These are phyloP conservation scores for Arenaria interpres DNA, from an alignment of 2,113 vertebrate genomes.

Conservation along the genomic window DNA sequence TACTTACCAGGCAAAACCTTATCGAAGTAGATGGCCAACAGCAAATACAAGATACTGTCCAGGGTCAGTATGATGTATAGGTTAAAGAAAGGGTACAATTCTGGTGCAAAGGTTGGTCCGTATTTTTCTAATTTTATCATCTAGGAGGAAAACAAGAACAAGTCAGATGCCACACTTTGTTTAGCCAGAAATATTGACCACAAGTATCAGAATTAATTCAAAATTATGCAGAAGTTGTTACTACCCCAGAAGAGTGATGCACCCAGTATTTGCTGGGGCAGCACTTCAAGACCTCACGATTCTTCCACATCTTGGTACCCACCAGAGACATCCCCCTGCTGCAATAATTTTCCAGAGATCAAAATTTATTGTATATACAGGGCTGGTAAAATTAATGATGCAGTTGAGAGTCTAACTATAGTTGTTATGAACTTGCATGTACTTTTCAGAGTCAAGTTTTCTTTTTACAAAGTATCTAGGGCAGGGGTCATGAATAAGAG, in stretches of 20 bases:
- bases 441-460: neutral
- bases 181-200: neutral
- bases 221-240: neutral
- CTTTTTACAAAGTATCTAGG: neutral
- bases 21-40: slow-evolving; percentile 86
- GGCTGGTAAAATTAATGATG: neutral
- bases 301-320: neutral
- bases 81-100: slow-evolving; percentile 75
- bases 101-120: slow-evolving; percentile 61
- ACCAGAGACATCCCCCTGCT: neutral
- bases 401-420: neutral
- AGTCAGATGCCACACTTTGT: neutral
- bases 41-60: slow-evolving; percentile 84
- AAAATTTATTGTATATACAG: neutral
- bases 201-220: neutral
- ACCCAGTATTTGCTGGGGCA: neutral
- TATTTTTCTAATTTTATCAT: slow-evolving; percentile 81
- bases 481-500: neutral
- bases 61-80: slow-evolving; percentile 78
- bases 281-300: neutral
- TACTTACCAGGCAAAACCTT: slow-evolving; percentile 86
- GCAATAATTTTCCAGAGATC: fast-evolving
- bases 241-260: neutral
- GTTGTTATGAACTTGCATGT: fast-evolving
- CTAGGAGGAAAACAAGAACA: slow-evolving; percentile 53